These are phyloP conservation scores for Troilus luridus DNA, from an alignment of 2,888 invertebrate genomes.

Conservation along the genomic window DNA sequence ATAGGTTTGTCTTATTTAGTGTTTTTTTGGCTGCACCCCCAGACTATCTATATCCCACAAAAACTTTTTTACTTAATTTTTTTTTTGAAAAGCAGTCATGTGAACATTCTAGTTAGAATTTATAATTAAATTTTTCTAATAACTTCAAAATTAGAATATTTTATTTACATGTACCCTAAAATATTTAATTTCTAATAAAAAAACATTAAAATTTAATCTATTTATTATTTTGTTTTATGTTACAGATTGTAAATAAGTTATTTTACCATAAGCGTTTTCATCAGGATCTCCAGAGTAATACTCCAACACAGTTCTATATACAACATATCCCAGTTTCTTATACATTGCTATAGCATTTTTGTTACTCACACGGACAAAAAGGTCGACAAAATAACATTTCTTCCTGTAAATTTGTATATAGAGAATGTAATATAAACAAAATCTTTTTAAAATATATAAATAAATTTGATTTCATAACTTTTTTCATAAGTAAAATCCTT, in stretches of 20 bases:
- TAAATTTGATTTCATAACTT: neutral
- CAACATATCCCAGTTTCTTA: slow-evolving; percentile 93
- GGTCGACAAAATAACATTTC: slow-evolving; percentile 95
- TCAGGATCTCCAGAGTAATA: slow-evolving; percentile 99
- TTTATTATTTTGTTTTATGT: neutral
- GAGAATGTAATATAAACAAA: slow-evolving; percentile 8
- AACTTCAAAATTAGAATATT: too few species aligned
- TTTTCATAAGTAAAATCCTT: too few species aligned
- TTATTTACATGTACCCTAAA: too few species aligned
- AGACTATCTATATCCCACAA: too few species aligned
- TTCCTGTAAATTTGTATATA: slow-evolving; percentile 78
- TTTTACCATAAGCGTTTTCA: slow-evolving; percentile 96
- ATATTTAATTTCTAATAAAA: neutral
- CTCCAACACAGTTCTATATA: slow-evolving; percentile 95
- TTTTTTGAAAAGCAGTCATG: too few species aligned
- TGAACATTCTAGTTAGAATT: too few species aligned
- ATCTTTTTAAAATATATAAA: slow-evolving; percentile 12
- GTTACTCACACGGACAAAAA: slow-evolving; percentile 98
- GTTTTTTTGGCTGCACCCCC: too few species aligned
- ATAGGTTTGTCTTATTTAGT: too few species aligned
- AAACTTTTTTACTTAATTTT: too few species aligned
- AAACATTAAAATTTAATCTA: neutral
- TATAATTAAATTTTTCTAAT: too few species aligned
- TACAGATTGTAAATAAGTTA: slow-evolving; percentile 25
- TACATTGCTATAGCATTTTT: slow-evolving; percentile 98